Percentiles rank a stretch among this genome's conserved stretches.
Evolutionary conservation across 2,888 invertebrate genomes (phyloP).

Genomic region (Cheiracanthium punctorium): DNA sequence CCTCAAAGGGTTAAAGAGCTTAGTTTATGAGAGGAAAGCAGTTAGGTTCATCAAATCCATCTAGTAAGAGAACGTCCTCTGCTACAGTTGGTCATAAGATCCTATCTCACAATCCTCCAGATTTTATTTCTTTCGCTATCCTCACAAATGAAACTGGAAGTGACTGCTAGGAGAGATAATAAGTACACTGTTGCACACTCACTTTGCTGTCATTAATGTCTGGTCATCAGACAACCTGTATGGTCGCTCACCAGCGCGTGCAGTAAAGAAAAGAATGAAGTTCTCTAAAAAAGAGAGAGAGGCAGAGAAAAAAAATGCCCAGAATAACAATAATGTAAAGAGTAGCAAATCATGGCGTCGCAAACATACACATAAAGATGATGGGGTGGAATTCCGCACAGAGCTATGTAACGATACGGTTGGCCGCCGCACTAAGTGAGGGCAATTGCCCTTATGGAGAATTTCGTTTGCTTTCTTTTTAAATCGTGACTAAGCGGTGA

Average conservation of each 20-base stretch:
- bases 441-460: background rate
- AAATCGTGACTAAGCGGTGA: too few relatives aligned
- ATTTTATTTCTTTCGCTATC: too few relatives aligned
- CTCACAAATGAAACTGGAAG: too few relatives aligned
- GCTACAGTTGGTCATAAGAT: too few relatives aligned
- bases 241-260: background rate
- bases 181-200: too few relatives aligned
- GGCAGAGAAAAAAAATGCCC: background rate
- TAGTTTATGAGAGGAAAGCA: too few relatives aligned
- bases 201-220: background rate
- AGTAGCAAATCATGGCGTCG: background rate
- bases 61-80: too few relatives aligned
- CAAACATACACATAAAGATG: background rate
- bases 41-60: too few relatives aligned
- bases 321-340: background rate
- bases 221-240: background rate
- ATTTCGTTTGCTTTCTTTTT: too few relatives aligned
- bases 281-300: background rate
- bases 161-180: too few relatives aligned
- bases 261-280: background rate
- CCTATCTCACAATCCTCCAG: too few relatives aligned
- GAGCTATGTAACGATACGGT: background rate
- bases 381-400: background rate
- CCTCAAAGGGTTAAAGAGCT: too few relatives aligned
- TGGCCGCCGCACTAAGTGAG: background rate